Conservation (phyloP, 2,888 invertebrate genomes). For the Zygogramma bicolorata region DNA sequence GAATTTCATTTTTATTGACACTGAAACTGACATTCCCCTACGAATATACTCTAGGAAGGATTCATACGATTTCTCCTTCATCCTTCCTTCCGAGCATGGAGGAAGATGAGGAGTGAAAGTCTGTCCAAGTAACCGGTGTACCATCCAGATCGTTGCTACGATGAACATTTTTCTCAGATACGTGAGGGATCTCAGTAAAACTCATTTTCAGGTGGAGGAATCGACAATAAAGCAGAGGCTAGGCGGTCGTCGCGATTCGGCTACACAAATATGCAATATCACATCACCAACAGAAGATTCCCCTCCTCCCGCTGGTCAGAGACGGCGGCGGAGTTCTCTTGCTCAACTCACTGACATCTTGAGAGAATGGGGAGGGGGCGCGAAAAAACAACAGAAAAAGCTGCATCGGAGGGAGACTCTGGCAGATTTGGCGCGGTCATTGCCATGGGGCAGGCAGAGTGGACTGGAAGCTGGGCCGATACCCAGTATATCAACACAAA, state of each 20-base stretch:
- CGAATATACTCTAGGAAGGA: too few species aligned
- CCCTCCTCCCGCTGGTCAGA: constrained; percentile 74
- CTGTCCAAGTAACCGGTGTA: too few species aligned
- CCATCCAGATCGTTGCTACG: too few species aligned
- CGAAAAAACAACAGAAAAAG: constrained; percentile 73
- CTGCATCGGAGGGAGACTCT: constrained; percentile 87
- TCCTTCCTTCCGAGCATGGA: too few species aligned
- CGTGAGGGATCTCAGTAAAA: too few species aligned
- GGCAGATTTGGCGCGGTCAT: constrained; percentile 86
- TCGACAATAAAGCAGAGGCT: constrained; percentile 86
- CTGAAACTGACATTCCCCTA: too few species aligned
- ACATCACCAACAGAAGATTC: constrained; percentile 84
- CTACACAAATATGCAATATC: constrained; percentile 88
- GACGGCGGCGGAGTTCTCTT: constrained; percentile 80
- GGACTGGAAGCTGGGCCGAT: constrained; percentile 68
- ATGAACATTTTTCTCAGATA: too few species aligned
- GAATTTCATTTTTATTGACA: too few species aligned
- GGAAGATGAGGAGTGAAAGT: too few species aligned
- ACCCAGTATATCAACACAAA: constrained; percentile 62
- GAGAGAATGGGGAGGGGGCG: constrained; percentile 83
- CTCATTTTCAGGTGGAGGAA: constrained; percentile 77
- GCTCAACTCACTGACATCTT: constrained; percentile 91
- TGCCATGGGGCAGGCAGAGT: constrained; percentile 83
- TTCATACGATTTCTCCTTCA: too few species aligned
- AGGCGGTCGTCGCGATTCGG: constrained; percentile 88